Conservation (phyloP, 2,797 vertebrate species). For the Myioborus melanocephalus region DNA sequence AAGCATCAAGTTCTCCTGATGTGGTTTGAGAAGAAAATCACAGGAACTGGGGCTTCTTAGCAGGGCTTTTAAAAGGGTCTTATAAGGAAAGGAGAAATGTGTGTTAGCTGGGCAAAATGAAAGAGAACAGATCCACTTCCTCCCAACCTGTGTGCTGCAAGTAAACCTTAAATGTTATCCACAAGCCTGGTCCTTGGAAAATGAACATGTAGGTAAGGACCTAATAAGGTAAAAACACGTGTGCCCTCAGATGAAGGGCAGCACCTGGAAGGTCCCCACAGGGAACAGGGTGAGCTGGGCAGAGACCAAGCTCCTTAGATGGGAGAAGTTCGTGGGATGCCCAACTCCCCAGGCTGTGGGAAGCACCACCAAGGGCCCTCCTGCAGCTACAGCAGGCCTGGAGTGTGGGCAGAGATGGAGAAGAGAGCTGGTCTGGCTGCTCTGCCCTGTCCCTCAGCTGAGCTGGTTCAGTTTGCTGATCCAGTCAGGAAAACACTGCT, state of each 20-base stretch:
- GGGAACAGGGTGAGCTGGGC: not conserved
- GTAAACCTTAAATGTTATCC: not conserved
- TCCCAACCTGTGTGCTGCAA: not conserved
- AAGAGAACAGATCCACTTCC: not conserved
- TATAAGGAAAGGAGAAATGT: not conserved
- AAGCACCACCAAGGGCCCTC: accelerated
- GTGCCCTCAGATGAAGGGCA: not conserved
- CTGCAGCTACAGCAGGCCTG: not conserved
- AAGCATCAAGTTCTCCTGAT: not conserved
- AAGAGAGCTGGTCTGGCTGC: not conserved
- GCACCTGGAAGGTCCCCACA: accelerated
- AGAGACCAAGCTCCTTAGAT: accelerated
- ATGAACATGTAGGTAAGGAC: accelerated
- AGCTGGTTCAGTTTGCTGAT: not conserved
- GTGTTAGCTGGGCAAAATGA: not conserved
- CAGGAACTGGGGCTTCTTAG: not conserved
- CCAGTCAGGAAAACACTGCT: accelerated
- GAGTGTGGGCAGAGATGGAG: not conserved
- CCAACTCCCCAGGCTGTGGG: too few relatives aligned
- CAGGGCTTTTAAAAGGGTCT: not conserved
- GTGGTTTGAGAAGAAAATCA: not conserved
- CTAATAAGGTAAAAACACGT: accelerated
- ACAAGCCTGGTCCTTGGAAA: not conserved
- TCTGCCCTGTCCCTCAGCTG: not conserved
- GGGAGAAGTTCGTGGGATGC: accelerated